phyloP scores from a whole-genome alignment of 2,888 invertebrate species.

The Aethes cnicana region DNA sequence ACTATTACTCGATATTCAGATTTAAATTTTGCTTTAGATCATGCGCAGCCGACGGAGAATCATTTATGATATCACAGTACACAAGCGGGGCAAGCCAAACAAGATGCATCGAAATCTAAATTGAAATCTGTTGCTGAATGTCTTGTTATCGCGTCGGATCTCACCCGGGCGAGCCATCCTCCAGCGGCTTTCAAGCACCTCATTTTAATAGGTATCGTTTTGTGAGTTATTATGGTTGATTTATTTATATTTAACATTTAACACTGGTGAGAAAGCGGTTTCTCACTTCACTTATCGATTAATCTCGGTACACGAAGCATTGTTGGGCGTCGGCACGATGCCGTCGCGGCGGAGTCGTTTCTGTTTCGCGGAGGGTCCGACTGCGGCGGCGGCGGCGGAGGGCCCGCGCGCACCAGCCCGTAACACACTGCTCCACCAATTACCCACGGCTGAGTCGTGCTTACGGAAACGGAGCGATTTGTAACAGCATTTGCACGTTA shows the following conservation, averaged over 20 bases:
- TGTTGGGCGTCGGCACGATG: conserved; percentile 51
- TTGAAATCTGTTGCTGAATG: conserved; percentile 72
- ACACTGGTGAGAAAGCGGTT: conserved; percentile 67
- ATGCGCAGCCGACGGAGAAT: conserved; percentile 52
- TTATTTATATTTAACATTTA: conserved; percentile 66
- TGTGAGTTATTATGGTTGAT: conserved; percentile 54
- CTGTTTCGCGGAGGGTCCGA: conserved; percentile 68
- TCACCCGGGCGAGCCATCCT: conserved; percentile 80
- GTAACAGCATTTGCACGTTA: conserved; percentile 52
- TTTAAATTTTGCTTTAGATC: conserved; percentile 47
- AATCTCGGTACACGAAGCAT: conserved; percentile 70
- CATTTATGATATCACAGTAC: conserved; percentile 58
- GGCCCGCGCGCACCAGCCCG: conserved; percentile 76
- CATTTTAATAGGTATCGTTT: conserved; percentile 68
- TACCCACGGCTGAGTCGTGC: conserved; percentile 71
- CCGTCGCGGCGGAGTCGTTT: conserved; percentile 70
- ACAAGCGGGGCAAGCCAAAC: conserved; percentile 65
- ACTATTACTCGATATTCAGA: conserved; percentile 45
- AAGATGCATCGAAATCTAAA: conserved; percentile 70
- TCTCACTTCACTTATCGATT: conserved; percentile 73
- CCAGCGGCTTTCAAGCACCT: conserved; percentile 78
- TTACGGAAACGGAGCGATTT: conserved; percentile 63
- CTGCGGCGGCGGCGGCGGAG: conserved; percentile 67
- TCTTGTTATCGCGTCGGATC: conserved; percentile 66
- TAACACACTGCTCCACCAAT: conserved; percentile 76